These are phyloP conservation scores for Galeopsomyia nigrocyanea DNA, from an alignment of 2,888 invertebrate species.

Conservation along the genomic window DNA sequence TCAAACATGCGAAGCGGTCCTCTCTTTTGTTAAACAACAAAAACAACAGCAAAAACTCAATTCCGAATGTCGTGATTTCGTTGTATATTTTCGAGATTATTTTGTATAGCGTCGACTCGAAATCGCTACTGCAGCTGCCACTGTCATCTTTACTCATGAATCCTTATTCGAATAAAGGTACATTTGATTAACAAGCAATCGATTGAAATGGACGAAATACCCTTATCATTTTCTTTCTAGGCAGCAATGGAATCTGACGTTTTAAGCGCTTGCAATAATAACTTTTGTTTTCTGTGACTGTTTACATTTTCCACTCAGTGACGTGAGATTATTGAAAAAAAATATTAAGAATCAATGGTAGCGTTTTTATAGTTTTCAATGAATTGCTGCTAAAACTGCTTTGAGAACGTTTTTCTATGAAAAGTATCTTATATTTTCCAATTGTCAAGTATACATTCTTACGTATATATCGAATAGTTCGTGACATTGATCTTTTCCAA, in stretches of 20 bases:
- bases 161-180: constrained; percentile 44
- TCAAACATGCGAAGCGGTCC: constrained; percentile 28
- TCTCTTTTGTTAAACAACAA: constrained; percentile 31
- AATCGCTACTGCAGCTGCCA: constrained; percentile 42
- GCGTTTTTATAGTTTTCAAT: constrained; percentile 44
- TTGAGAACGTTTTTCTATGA: constrained; percentile 23
- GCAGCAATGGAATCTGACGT: constrained; percentile 17
- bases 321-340: constrained; percentile 38
- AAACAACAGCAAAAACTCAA: constrained; percentile 14
- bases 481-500: no score
- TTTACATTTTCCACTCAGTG: constrained; percentile 17
- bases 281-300: constrained; percentile 21
- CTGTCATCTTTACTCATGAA: constrained; percentile 36
- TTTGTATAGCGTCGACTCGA: constrained; percentile 41
- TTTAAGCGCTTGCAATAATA: constrained; percentile 31
- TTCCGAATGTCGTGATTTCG: constrained; percentile 31
- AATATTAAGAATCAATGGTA: constrained; percentile 40
- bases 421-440: neutral
- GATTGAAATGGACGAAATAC: constrained; percentile 31
- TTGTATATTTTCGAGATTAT: constrained; percentile 43
- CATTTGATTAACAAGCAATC: constrained; percentile 43
- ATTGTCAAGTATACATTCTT: constrained; percentile 19
- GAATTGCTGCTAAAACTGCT: constrained; percentile 43
- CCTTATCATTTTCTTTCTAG: constrained; percentile 31
- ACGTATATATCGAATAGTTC: neutral